phyloP scores from a whole-genome alignment of 2,113 vertebrate species.

The Podarcis raffonei region DNA sequence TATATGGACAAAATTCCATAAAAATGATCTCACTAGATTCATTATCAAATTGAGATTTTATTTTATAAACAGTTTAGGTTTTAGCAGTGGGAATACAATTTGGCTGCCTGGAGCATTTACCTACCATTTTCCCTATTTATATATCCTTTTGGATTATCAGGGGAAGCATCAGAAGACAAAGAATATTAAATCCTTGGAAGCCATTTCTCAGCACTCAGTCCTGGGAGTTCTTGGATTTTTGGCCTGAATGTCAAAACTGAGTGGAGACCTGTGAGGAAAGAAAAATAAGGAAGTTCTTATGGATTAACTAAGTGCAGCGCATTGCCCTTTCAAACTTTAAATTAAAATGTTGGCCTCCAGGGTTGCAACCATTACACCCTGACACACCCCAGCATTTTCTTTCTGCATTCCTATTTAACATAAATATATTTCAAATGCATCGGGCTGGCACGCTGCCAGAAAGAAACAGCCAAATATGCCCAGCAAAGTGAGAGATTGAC shows the following conservation, averaged over 20 bases:
- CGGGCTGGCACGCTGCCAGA: slow-evolving; percentile 48
- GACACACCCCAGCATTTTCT: slow-evolving; percentile 53
- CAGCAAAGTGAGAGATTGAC: slow-evolving; percentile 45
- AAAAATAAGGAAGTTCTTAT: slow-evolving; percentile 66
- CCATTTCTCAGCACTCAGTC: slow-evolving; percentile 37
- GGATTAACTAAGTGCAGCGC: slow-evolving; percentile 58
- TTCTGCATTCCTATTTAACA: slow-evolving; percentile 61
- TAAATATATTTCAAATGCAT: slow-evolving; percentile 61
- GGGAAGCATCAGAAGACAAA: background rate
- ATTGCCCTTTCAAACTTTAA: slow-evolving; percentile 58
- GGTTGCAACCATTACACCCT: background rate
- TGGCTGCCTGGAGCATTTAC: slow-evolving; percentile 14
- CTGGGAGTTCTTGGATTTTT: slow-evolving; percentile 41
- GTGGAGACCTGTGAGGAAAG: slow-evolving; percentile 57
- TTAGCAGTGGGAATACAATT: slow-evolving; percentile 49
- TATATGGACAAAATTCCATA: background rate
- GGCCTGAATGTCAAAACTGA: slow-evolving; percentile 51
- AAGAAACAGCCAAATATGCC: slow-evolving; percentile 37
- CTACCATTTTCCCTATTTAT: slow-evolving; percentile 21
- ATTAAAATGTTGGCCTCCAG: slow-evolving; percentile 64
- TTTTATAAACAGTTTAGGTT: background rate
- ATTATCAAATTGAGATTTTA: background rate
- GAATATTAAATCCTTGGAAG: slow-evolving; percentile 38
- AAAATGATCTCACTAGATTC: slow-evolving; percentile 14
- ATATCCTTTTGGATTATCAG: slow-evolving; percentile 41